A percentile compares a stretch with the other conserved stretches of the same genome.
Conservation (phyloP, 1,140 invertebrate genomes). For the Danaus melanippus region DNA sequence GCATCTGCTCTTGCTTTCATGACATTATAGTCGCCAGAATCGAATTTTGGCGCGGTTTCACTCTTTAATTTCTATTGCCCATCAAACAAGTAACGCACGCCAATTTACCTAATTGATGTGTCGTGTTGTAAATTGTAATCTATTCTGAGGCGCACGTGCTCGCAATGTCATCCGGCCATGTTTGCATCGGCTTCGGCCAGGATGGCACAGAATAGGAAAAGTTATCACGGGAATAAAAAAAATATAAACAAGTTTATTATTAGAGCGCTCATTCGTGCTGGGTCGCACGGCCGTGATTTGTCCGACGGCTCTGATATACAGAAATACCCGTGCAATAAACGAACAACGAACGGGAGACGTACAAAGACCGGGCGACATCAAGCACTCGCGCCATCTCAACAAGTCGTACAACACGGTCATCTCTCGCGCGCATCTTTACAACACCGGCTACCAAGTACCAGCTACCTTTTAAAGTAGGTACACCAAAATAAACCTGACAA, state of each 20-base stretch:
- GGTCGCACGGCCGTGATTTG: constrained; percentile 69
- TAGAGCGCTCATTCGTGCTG: constrained; percentile 64
- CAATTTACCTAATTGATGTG: constrained; percentile 30
- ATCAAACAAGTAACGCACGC: constrained; percentile 35
- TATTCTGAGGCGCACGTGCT: constrained; percentile 58
- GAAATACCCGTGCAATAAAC: constrained; percentile 67
- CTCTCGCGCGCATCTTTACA: constrained; percentile 9
- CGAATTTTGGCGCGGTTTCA: constrained; percentile 42
- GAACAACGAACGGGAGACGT: constrained; percentile 38
- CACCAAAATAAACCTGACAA: constrained; percentile 1
- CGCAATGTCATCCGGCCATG: constrained; percentile 33
- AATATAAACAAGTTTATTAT: constrained; percentile 72
- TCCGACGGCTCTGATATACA: constrained; percentile 67
- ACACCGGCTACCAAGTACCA: constrained; percentile 4
- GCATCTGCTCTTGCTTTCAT: constrained; percentile 12
- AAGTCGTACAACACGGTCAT: constrained; percentile 36
- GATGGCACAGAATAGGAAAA: constrained; percentile 42
- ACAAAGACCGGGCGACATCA: constrained; percentile 51
- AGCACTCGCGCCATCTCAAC: constrained; percentile 42
- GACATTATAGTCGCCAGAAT: constrained; percentile 17
- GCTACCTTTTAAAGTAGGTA: constrained; percentile 19
- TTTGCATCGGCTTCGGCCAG: constrained; percentile 19
- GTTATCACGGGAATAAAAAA: constrained; percentile 58
- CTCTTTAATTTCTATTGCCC: constrained; percentile 24
- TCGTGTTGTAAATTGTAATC: constrained; percentile 36